Evolutionary conservation across 2,888 invertebrate genomes (phyloP).

Genomic region (Trichopoda pennipes): DNA sequence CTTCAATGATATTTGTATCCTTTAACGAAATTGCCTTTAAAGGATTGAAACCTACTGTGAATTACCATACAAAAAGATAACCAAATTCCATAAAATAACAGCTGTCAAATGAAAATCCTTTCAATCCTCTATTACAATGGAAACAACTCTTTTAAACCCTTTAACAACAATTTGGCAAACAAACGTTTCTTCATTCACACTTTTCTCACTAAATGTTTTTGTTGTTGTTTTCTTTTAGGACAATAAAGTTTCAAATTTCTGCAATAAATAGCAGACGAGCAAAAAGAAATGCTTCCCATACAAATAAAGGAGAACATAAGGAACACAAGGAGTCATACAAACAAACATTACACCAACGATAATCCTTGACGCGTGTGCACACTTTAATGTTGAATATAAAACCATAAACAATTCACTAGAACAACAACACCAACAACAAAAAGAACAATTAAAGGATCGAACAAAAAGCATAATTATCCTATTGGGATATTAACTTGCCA

Average conservation of each 20-base stretch:
- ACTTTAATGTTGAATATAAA: conserved; percentile 34
- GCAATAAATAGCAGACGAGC: conserved; percentile 21
- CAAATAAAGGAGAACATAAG: conserved; percentile 19
- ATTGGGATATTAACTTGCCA: conserved; percentile 58
- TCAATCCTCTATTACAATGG: conserved; percentile 3
- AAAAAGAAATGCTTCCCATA: conserved; percentile 1
- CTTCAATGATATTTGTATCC: no score
- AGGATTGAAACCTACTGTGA: no score
- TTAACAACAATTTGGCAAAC: conserved; percentile 22
- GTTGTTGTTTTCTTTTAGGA: neutral
- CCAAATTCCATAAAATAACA: conserved; percentile 11
- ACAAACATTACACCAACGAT: conserved; percentile 61
- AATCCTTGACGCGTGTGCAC: conserved; percentile 69
- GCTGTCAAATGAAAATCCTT: conserved; percentile 9
- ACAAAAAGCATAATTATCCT: conserved; percentile 54
- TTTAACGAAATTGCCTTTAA: no score
- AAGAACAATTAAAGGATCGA: conserved; percentile 37
- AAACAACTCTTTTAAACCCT: conserved; percentile 4
- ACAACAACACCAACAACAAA: conserved; percentile 23
- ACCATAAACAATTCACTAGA: conserved; percentile 2
- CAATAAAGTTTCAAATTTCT: conserved; percentile 61
- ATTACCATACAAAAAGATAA: no score
- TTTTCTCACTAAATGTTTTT: no score
- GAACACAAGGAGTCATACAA: conserved; percentile 59
- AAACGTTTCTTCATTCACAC: no score